A percentile compares a stretch with the other conserved stretches of the same genome.
phyloP scores from a whole-genome alignment of 2,113 vertebrate genomes.

The Columba janthina region DNA sequence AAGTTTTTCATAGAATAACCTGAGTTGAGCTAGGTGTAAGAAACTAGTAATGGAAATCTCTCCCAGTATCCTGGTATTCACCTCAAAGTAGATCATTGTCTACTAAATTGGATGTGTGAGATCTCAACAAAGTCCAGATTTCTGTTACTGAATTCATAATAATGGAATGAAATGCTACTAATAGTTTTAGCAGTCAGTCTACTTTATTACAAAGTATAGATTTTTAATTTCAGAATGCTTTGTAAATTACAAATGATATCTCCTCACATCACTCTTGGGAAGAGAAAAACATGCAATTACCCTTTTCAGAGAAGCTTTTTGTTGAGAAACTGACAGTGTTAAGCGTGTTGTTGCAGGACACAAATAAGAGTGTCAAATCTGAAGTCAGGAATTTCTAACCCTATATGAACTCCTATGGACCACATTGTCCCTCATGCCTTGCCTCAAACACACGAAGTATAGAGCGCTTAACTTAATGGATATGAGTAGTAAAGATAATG shows the following conservation, averaged over 20 bases:
- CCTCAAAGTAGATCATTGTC: neutral
- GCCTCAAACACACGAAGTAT: neutral
- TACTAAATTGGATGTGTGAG: neutral
- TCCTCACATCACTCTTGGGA: fast-evolving
- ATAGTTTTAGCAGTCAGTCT: neutral
- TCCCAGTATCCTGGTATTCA: neutral
- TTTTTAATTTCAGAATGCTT: neutral
- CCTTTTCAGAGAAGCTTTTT: neutral
- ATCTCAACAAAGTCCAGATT: neutral
- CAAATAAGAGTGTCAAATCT: neutral
- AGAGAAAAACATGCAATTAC: neutral
- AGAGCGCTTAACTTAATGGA: neutral
- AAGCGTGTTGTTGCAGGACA: neutral
- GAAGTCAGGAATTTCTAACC: neutral
- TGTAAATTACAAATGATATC: neutral
- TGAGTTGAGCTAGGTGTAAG: neutral
- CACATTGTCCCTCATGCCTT: neutral
- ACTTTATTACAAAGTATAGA: neutral
- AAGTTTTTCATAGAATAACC: neutral
- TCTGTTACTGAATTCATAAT: neutral
- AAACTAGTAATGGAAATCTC: neutral
- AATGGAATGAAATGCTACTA: neutral
- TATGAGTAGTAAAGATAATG: neutral
- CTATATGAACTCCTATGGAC: neutral
- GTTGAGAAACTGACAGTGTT: neutral